Conservation (phyloP, 2,888 invertebrate species). For the Protophormia terraenovae region DNA sequence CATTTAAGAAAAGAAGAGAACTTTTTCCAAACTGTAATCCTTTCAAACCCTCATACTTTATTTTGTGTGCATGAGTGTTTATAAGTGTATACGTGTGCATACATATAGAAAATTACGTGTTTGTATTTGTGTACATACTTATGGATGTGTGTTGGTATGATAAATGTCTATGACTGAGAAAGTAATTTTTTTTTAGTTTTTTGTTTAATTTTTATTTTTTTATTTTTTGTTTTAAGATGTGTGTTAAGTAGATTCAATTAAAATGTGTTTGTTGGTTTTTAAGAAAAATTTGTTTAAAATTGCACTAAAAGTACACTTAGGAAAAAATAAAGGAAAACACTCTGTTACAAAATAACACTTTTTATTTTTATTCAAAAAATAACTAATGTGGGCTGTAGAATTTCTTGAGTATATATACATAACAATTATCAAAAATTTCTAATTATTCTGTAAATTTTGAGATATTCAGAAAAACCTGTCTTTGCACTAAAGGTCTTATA, state of each 20-base stretch:
- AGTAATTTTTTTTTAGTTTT: background rate
- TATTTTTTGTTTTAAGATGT: slow-evolving; percentile 14
- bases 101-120: background rate
- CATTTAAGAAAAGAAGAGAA: slow-evolving; percentile 16
- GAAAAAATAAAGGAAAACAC: too few relatives aligned
- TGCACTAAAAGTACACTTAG: slow-evolving; percentile 30
- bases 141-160: background rate
- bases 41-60: background rate
- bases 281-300: background rate
- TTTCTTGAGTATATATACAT: too few relatives aligned
- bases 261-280: slow-evolving; percentile 46
- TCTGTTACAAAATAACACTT: too few relatives aligned
- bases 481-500: too few relatives aligned
- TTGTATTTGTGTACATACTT: background rate
- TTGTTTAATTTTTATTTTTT: background rate
- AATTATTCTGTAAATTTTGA: too few relatives aligned
- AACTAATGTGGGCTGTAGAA: too few relatives aligned
- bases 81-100: background rate
- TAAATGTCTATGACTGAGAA: background rate
- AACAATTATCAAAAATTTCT: too few relatives aligned
- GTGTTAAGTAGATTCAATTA: slow-evolving; percentile 64
- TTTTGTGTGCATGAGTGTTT: background rate
- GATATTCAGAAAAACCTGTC: too few relatives aligned
- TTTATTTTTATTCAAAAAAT: too few relatives aligned
- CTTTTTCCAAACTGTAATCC: slow-evolving; percentile 46